phyloP scores from a whole-genome alignment of 2,113 vertebrate genomes.

The Silurus asotus region DNA sequence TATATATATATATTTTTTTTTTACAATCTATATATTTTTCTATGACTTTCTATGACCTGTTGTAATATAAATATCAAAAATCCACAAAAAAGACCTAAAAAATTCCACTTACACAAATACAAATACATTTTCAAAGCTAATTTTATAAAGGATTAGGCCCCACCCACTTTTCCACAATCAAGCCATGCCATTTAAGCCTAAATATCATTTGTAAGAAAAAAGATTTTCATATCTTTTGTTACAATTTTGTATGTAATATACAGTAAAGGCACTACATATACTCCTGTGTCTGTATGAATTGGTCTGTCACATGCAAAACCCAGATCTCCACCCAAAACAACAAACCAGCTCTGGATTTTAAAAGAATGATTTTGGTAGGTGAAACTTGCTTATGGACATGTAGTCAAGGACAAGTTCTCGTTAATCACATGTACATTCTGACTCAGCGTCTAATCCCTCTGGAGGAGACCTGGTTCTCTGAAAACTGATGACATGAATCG shows the following conservation, averaged over 20 bases:
- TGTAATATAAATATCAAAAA: not conserved
- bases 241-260: not conserved
- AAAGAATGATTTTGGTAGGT: not conserved
- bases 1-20: no score
- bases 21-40: no score
- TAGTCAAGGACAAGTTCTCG: not conserved
- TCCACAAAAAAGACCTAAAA: not conserved
- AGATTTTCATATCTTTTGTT: not conserved
- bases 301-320: not conserved
- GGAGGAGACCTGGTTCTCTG: not conserved
- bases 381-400: not conserved
- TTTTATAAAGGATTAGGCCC: not conserved
- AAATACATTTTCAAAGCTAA: not conserved
- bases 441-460: not conserved
- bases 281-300: not conserved
- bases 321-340: not conserved
- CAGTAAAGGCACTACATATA: not conserved
- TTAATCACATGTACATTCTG: not conserved
- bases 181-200: not conserved
- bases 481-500: not conserved
- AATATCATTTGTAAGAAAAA: no score
- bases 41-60: no score
- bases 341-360: not conserved
- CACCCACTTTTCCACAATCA: not conserved
- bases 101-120: not conserved